Evolutionary conservation across 2,888 invertebrate species (phyloP).

Genomic region (Rhamphomyia laevipes): DNA sequence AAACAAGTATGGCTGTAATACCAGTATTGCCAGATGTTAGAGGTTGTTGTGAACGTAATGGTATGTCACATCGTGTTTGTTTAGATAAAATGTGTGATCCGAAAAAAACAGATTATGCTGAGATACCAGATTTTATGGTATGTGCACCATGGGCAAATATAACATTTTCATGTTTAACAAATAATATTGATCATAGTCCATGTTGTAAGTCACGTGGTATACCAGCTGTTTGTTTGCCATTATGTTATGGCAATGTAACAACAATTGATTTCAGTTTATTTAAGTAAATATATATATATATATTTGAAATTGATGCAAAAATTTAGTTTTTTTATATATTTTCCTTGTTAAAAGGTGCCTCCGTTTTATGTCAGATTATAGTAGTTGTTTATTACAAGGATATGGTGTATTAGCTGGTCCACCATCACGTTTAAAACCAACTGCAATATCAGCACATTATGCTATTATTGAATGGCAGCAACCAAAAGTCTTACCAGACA

Average conservation of each 20-base stretch:
- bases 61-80: conserved; percentile 62
- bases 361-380: conserved; percentile 68
- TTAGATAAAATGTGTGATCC: conserved; percentile 72
- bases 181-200: conserved; percentile 68
- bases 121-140: conserved; percentile 67
- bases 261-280: conserved; percentile 70
- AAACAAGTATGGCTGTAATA: conserved; percentile 44
- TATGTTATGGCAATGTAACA: conserved; percentile 70
- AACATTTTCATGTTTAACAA: conserved; percentile 67
- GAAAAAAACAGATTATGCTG: conserved; percentile 40
- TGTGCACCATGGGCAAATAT: conserved; percentile 79
- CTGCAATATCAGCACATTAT: conserved; percentile 63
- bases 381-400: conserved; percentile 71
- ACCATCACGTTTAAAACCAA: conserved; percentile 55
- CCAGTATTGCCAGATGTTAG: conserved; percentile 64
- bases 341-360: conserved; percentile 46
- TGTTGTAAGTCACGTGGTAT: conserved; percentile 67
- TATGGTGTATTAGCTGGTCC: conserved; percentile 71
- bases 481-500: conserved; percentile 57
- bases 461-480: conserved; percentile 68
- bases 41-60: conserved; percentile 58
- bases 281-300: conserved; percentile 44
- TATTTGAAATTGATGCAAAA: background rate
- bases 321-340: too few relatives aligned
- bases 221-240: conserved; percentile 59